Evolutionary conservation across 2,888 invertebrate genomes (phyloP), one percentile per base, ranked within the genome.

Genomic region (Tenthredo mesomela): DNA sequence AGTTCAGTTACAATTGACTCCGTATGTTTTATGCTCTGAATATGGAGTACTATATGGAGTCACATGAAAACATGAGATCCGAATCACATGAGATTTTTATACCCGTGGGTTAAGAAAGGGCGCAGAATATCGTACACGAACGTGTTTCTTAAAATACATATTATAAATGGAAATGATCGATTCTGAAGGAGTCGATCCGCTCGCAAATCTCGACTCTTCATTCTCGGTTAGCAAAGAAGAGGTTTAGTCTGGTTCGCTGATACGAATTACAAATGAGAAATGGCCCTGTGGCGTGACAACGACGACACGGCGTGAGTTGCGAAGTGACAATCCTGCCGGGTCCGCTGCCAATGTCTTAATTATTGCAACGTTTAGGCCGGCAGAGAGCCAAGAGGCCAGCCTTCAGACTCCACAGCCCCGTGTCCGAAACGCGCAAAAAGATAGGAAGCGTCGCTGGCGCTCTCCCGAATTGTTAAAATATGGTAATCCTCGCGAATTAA

Each of bases 401-500:
- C 54, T 82, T 61, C 37, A 71, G 84, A 86, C 75, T 84, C 73
- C 83, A 85, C 85, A 85, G 86, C 85, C 85, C 85, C 85, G 85
- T 86, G 77, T 82, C 61, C 85, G 83, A 83, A 85, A 85, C 84
- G 87, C 85, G 86, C 86, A 86, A 86, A 88, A 86, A 87, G 87
- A 87, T 85, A 85, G 86, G 82, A 78, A 80, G 85, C 85, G 86
- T 86, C 86, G 86, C 86, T 87, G 86, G 40, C 84, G 50, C 85
- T 87, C 86, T 87, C 85, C 78, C 83, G 87, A 88, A 87, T 89
- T 88, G 89, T 89, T 88, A 89, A 89, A 87, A 87, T 90, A 90
- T 90, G 90, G 89, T 89, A 90, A 91, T 91, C 89, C 86, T 84
- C 84, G 65, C 80, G 84, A 84, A 84, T 90, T 90, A 90, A 90